A percentile compares a stretch with the other conserved stretches of the same genome.
Evolutionary conservation across 2,888 invertebrate genomes (phyloP).

Genomic region (Fragum fragum): DNA sequence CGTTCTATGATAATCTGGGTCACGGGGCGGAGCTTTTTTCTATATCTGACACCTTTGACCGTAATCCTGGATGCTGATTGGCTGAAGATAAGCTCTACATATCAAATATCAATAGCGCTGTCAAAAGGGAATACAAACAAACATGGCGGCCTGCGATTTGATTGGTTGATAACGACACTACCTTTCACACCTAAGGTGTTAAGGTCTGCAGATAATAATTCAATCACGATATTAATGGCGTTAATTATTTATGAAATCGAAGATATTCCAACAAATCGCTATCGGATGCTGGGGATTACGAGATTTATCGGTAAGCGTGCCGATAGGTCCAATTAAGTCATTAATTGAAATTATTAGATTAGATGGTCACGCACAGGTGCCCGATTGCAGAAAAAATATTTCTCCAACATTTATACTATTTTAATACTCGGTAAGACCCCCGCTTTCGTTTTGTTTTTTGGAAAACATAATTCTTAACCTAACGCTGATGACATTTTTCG

Average conservation of each 20-base stretch:
- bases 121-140: constrained; percentile 72
- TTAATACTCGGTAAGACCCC: no score
- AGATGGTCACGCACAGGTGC: constrained; percentile 24
- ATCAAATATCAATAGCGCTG: constrained; percentile 76
- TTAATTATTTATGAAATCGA: constrained; percentile 5
- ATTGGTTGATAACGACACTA: constrained; percentile 69
- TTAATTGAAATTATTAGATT: constrained; percentile 20
- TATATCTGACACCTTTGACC: constrained; percentile 69
- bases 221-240: constrained; percentile 41
- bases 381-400: not conserved
- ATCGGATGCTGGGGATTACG: not conserved
- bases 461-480: no score
- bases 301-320: not conserved
- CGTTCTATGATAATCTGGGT: constrained; percentile 63
- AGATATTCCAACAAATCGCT: constrained; percentile 11
- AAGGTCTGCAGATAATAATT: constrained; percentile 43
- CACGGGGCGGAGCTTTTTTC: constrained; percentile 72
- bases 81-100: constrained; percentile 66
- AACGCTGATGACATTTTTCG: no score
- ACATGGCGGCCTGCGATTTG: constrained; percentile 67
- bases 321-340: not conserved
- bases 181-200: constrained; percentile 66
- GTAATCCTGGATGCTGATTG: constrained; percentile 66
- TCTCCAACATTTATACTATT: no score
- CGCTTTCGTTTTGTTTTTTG: no score